phyloP scores from a whole-genome alignment of 2,797 vertebrate genomes.

The Simalia tracyae region DNA sequence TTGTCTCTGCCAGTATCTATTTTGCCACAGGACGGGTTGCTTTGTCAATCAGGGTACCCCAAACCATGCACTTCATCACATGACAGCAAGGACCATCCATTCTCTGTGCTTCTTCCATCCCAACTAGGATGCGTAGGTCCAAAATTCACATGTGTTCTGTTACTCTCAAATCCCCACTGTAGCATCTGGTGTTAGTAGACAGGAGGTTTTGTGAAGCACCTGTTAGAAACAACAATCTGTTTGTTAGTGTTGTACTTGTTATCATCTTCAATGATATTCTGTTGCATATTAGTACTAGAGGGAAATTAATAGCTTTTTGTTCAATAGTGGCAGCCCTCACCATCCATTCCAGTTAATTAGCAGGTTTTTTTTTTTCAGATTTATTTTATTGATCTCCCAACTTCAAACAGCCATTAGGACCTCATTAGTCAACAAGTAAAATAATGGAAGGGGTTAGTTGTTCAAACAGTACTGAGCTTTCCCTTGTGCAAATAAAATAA shows the following conservation, averaged over 20 bases:
- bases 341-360: neutral
- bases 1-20: neutral
- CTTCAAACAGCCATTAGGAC: slow-evolving; percentile 31
- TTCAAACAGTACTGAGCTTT: neutral
- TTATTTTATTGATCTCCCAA: slow-evolving; percentile 25
- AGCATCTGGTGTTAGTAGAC: too few species aligned
- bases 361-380: neutral
- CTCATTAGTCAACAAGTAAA: neutral
- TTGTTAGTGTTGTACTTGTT: neutral
- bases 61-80: neutral
- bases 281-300: neutral
- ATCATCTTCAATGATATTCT: neutral
- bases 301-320: slow-evolving; percentile 12
- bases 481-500: slow-evolving; percentile 8
- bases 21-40: neutral
- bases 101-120: neutral
- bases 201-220: neutral
- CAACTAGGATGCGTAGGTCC: neutral
- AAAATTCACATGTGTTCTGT: neutral
- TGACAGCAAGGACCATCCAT: neutral
- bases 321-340: slow-evolving; percentile 15
- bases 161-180: neutral
- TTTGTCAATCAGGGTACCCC: neutral
- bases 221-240: neutral
- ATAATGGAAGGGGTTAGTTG: neutral